These are phyloP conservation scores for Pelagia noctiluca DNA, from an alignment of 30 jellyfish, hydroid and myxozoan species.

Conservation along the genomic window DNA sequence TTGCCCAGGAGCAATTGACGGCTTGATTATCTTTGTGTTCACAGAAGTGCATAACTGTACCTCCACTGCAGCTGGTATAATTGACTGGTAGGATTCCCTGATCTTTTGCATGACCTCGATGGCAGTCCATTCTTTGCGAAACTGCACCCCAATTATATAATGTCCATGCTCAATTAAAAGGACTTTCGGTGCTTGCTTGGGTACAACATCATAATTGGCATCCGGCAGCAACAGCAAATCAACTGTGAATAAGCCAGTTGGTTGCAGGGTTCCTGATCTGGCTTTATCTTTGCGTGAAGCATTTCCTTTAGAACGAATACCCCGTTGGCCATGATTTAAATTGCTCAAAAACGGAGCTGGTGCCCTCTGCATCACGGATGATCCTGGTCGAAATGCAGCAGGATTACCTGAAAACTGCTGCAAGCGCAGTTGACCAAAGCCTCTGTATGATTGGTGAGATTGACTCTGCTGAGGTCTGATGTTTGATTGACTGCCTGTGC, in stretches of 20 bases:
- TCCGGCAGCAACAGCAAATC: conserved; percentile 12
- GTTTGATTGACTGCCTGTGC: not conserved
- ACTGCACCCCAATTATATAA: not conserved
- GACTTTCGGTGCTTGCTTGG: not conserved
- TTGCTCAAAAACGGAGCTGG: not conserved
- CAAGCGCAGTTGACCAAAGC: not conserved
- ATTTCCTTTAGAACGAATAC: not conserved
- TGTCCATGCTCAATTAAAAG: not conserved
- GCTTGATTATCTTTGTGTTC: not conserved
- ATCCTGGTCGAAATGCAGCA: not conserved
- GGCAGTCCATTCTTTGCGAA: not conserved
- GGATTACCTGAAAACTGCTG: not conserved
- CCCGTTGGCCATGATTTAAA: conserved; percentile 3
- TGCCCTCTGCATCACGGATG: not conserved
- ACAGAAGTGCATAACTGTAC: not conserved
- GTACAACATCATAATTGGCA: not conserved
- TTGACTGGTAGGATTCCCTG: not conserved
- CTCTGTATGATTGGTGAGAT: not conserved
- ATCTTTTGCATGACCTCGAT: not conserved
- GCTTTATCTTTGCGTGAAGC: not conserved
- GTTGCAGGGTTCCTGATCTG: not conserved
- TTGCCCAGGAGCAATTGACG: conserved; percentile 17
- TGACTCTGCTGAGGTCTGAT: conserved; percentile 1
- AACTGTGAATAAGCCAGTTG: not conserved
- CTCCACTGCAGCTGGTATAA: not conserved